These are phyloP conservation scores for Lophotriccus pileatus DNA, from an alignment of 2,797 vertebrate species.

Conservation along the genomic window DNA sequence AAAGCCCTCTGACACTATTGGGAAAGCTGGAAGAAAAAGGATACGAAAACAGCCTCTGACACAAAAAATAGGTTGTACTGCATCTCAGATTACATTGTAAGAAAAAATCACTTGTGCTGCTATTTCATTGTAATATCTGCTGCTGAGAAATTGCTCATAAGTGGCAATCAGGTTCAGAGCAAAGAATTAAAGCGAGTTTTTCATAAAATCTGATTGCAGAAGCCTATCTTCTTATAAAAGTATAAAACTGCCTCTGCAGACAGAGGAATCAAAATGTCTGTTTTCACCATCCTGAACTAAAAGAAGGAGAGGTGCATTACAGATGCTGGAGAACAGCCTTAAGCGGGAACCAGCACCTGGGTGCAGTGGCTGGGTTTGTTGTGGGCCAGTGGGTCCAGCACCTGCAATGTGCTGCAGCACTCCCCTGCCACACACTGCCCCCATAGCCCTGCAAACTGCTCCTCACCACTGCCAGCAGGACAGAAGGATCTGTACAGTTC, in stretches of 20 bases:
- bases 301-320: neutral
- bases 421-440: neutral
- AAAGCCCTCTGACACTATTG: neutral
- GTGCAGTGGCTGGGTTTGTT: neutral
- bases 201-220: neutral
- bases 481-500: neutral
- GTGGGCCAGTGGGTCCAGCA: neutral
- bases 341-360: neutral
- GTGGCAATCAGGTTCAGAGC: neutral
- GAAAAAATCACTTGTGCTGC: neutral
- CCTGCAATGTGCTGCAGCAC: fast-evolving
- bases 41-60: neutral
- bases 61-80: neutral
- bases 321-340: neutral
- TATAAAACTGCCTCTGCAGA: neutral
- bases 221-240: neutral
- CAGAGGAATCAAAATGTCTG: neutral
- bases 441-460: neutral
- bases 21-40: neutral
- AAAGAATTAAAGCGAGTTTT: neutral
- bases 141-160: neutral
- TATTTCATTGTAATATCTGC: conserved; percentile 1
- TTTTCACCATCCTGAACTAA: neutral
- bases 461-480: neutral
- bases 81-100: neutral